phyloP scores from a whole-genome alignment of 2,888 invertebrate species.

The Dolomedes plantarius region DNA sequence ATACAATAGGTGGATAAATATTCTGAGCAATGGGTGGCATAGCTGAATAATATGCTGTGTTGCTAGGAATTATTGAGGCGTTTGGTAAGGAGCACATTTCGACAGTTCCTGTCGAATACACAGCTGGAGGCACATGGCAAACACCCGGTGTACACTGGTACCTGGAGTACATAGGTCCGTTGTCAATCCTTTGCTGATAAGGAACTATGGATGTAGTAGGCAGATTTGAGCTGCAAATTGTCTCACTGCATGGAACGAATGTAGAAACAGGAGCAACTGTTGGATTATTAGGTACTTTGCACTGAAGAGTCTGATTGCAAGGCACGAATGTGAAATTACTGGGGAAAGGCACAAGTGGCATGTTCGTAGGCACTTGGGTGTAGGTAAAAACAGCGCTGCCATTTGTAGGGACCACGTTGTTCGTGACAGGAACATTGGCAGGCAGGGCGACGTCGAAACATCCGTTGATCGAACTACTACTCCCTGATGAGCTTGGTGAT shows the following conservation, averaged over 20 bases:
- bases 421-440: background rate
- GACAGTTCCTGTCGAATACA: conserved; percentile 11
- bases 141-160: conserved; percentile 37
- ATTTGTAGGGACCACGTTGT: conserved; percentile 6
- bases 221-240: background rate
- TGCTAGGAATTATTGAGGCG: conserved; percentile 17
- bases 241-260: background rate
- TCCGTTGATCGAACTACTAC: too few relatives aligned
- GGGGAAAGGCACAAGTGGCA: background rate
- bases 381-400: conserved; percentile 17
- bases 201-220: conserved; percentile 24
- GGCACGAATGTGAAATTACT: background rate
- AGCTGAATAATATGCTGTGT: conserved; percentile 1
- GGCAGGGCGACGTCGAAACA: too few relatives aligned
- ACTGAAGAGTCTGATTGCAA: too few relatives aligned
- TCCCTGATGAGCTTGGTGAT: conserved; percentile 1
- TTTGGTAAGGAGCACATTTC: conserved; percentile 21
- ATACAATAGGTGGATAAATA: conserved; percentile 16
- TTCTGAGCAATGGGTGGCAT: conserved; percentile 19
- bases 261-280: background rate
- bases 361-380: conserved; percentile 21
- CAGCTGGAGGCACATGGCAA: conserved; percentile 15
- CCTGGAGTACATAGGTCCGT: conserved; percentile 15
- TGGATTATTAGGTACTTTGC: too few relatives aligned
- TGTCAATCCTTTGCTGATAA: conserved; percentile 29